phyloP scores from a whole-genome alignment of 2,797 vertebrate species.

The Phalloptychus januarius region DNA sequence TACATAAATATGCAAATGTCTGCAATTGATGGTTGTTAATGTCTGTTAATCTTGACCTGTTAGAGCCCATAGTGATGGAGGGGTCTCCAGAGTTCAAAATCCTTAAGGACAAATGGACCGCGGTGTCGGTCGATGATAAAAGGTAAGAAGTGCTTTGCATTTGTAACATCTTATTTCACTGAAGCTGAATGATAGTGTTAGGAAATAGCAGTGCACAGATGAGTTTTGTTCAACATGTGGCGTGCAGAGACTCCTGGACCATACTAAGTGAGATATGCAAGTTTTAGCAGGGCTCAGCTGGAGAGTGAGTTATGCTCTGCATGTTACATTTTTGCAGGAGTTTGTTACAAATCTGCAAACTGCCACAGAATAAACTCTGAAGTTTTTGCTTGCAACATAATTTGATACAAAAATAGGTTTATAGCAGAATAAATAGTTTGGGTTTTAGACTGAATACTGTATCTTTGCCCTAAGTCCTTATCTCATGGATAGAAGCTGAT shows the following conservation, averaged over 20 bases:
- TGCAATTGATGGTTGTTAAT: slow-evolving; percentile 11
- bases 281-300: background rate
- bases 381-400: background rate
- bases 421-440: background rate
- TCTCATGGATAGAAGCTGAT: background rate
- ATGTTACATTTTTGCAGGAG: slow-evolving; percentile 1
- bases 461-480: background rate
- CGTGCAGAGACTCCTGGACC: background rate
- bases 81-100: slow-evolving; percentile 89
- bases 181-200: background rate
- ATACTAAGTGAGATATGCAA: background rate
- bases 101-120: slow-evolving; percentile 93
- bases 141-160: slow-evolving; percentile 75
- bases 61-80: slow-evolving; percentile 96
- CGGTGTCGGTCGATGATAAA: slow-evolving; percentile 89
- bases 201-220: background rate
- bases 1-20: background rate
- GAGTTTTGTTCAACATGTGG: background rate
- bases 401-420: background rate
- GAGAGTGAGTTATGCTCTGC: background rate
- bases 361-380: background rate
- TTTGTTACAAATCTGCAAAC: background rate
- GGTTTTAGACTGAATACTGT: background rate
- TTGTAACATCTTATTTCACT: background rate
- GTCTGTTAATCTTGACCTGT: slow-evolving; percentile 20